Evolutionary conservation across 1,140 invertebrate species (phyloP), one percentile per base, ranked within the genome.

Genomic region (Drosophila repletoides): DNA sequence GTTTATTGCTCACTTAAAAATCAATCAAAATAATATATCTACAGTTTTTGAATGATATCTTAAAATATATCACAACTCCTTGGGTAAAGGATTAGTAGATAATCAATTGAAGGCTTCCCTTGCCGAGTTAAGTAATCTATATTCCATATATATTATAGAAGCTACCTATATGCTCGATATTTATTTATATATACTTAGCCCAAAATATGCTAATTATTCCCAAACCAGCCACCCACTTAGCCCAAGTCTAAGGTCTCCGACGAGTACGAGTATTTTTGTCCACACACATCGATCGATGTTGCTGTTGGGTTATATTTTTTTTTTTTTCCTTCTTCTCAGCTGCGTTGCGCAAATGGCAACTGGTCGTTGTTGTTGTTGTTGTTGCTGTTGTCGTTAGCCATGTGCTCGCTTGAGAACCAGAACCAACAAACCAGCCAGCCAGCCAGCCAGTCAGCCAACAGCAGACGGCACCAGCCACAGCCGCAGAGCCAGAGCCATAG

Each of bases 271-370:
- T 83, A 83, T 74, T 67, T 84, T 29, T 67, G 65, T 58, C 52
- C 60, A 46, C 51, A 71, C 46, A 72, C 70, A 59, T 69, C 66
- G 60, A 69, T 69, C 66, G 66, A 58, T 73, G 64, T 66, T 51
- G 43, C 52, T 58, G 41, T 36, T 67, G 31, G 34, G 36, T 24
- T 51, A 36, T 34, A 40, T 43, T 59, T 51, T 70, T 31, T 26
- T 48, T 52, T 3, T 51, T 29, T 61, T 56, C 51, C 56, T 36
- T 61, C 58, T 59, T 72, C 74, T 81, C 46, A 58, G 68, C 33
- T 72, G 72, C 63, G 76, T 76, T 81, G 76, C 76, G 72, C 73
- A 73, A 83, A 70, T 76, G 77, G 77, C 76, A 83, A 81, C 69
- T 81, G 72, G 58, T 81, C 58, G 77, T 61, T 56, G 38, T 36